A percentile compares a stretch with the other conserved stretches of the same genome.
Evolutionary conservation across 2,797 vertebrate species (phyloP).

Genomic region (Pangasius sanitwongsei): DNA sequence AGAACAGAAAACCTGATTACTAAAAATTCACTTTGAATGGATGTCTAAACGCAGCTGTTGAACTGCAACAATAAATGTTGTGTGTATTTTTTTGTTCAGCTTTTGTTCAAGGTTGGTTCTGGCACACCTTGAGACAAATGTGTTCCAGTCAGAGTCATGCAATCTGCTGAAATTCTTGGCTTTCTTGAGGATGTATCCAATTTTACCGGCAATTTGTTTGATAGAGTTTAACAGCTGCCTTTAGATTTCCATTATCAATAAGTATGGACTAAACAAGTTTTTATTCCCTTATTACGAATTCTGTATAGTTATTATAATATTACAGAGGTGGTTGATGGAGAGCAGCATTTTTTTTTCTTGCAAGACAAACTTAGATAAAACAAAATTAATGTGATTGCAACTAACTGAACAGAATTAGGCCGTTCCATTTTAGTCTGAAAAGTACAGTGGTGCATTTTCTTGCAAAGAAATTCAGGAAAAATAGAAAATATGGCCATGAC

Average conservation of each 20-base stretch:
- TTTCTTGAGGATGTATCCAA: neutral
- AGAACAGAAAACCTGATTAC: too few species aligned
- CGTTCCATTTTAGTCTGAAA: neutral
- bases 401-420: neutral
- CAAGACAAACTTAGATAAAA: neutral
- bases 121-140: neutral
- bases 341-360: neutral
- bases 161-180: neutral
- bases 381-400: too few species aligned
- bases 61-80: too few species aligned
- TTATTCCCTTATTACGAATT: neutral
- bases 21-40: too few species aligned
- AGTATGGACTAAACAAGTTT: neutral
- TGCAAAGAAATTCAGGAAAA: too few species aligned
- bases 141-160: neutral
- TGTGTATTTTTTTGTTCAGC: too few species aligned
- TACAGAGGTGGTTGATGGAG: neutral
- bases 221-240: neutral
- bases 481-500: too few species aligned
- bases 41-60: too few species aligned
- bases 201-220: neutral
- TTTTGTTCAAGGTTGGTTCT: conserved; percentile 1
- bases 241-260: neutral
- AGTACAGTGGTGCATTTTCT: neutral
- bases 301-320: neutral